These are phyloP conservation scores for Chiloscyllium plagiosum DNA, from an alignment of 2,113 vertebrate species.

Conservation along the genomic window DNA sequence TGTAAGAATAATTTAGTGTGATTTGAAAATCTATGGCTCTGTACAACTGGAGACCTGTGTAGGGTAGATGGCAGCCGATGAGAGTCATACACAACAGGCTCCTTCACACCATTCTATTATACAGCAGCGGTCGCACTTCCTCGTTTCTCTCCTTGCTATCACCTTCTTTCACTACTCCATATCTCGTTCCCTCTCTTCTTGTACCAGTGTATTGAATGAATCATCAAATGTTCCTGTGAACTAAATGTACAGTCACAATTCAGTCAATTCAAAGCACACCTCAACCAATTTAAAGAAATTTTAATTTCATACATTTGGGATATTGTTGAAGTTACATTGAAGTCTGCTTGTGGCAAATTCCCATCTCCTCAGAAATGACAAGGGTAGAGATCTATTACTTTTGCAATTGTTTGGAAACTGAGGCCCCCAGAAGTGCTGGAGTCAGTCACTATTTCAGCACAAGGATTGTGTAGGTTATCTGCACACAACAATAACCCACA, in stretches of 20 bases:
- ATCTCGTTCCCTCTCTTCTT: background rate
- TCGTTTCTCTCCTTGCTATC: background rate
- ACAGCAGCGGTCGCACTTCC: background rate
- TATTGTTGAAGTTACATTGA: background rate
- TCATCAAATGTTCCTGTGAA: background rate
- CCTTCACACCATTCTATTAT: background rate
- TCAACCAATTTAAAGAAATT: background rate
- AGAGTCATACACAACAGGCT: background rate
- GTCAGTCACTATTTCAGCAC: no score
- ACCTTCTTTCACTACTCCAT: background rate
- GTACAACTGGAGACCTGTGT: slow-evolving; percentile 3
- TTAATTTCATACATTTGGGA: background rate
- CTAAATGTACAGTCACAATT: background rate
- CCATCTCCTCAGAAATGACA: background rate
- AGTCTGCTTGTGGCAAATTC: background rate
- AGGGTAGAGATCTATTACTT: background rate
- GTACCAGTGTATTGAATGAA: background rate
- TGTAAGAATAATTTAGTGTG: slow-evolving; percentile 27
- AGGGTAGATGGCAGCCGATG: background rate
- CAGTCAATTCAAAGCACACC: background rate
- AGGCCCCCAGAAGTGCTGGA: background rate
- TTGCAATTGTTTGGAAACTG: background rate
- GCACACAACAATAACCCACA: no score
- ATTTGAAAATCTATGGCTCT: slow-evolving; percentile 22
- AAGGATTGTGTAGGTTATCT: no score